Base-by-base conservation (phyloP, 2,888 invertebrate genomes). In the Phortica magna region DNA sequence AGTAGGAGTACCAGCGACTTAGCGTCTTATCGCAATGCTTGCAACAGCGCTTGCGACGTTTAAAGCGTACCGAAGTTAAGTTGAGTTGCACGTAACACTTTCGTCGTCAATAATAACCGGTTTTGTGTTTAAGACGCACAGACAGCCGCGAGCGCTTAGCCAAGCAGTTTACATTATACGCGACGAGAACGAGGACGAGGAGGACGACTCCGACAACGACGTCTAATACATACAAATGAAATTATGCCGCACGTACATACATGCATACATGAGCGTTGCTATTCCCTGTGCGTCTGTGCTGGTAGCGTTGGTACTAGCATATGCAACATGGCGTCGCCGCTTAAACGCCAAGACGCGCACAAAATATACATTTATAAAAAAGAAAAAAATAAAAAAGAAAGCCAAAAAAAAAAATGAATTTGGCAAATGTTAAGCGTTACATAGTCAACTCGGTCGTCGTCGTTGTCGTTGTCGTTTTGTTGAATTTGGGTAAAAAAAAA, bases 241-340 rank as follows among this genome's bases (percentile, higher is more conserved):
- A 31, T 31, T 31, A 31, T 31, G 31, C 31, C 31, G 5, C 31
- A 31, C 31, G 31, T 31, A 31, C 31, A 31, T 31, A 31, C 31
- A 31, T 31, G 5, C 31, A 31, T 31, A 31, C 1, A 31, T 31
- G 31, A 31, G 31, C 5, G 31, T 31, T 4, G 2, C 31, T 31
- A 31, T 31, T 31, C 31, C 31, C 31, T 4, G 43, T 43, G 17
- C 43, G n/a, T 64, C 31, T 64, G 7, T 39, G 64, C 14, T 22
- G 1, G 64, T 64, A 39, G 14, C 22, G 10, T 22, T 39, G 14
- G 39, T 14, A 48, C 41, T 22, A 73, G 43, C 73, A 73, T 73
- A 64, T 73, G 73, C 73, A 61, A 64, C 73, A 73, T 73, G 57
- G 42, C 42, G 67, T 48, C 31, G 57, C 59, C 73, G 5, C 7